Evolutionary conservation across 2,797 vertebrate species (phyloP).

Genomic region (Amazona finschi): DNA sequence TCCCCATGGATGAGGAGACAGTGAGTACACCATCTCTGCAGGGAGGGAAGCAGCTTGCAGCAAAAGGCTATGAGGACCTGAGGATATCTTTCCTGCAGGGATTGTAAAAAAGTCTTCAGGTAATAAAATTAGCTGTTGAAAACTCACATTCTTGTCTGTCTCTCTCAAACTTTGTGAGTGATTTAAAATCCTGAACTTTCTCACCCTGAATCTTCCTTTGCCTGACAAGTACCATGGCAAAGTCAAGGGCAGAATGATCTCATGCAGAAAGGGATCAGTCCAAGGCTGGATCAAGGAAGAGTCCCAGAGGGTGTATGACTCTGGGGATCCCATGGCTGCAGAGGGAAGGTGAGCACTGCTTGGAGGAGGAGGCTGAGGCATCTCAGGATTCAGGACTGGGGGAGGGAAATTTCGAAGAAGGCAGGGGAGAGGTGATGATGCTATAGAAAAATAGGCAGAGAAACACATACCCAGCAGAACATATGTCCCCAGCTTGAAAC

Average conservation of each 20-base stretch:
- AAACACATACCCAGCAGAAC: background rate
- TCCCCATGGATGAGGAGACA: background rate
- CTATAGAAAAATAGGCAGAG: background rate
- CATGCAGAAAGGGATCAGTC: background rate
- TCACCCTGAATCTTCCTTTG: background rate
- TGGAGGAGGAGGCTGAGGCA: background rate
- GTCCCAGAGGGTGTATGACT: background rate
- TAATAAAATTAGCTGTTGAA: background rate
- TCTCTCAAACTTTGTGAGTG: background rate
- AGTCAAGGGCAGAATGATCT: background rate
- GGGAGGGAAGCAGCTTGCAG: background rate
- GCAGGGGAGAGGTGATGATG: background rate
- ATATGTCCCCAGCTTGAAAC: background rate
- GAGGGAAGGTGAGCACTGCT: background rate
- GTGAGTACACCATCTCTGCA: background rate
- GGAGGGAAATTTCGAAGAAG: background rate
- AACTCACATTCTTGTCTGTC: background rate
- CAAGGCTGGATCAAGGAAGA: background rate
- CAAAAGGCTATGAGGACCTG: background rate
- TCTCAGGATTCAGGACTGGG: background rate
- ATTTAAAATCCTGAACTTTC: background rate
- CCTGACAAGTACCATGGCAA: background rate
- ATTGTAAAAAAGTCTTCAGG: background rate
- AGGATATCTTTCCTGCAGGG: background rate
- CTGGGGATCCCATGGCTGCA: background rate